Conservation (phyloP, 2,113 vertebrate genomes). For the Callipepla californica region DNA sequence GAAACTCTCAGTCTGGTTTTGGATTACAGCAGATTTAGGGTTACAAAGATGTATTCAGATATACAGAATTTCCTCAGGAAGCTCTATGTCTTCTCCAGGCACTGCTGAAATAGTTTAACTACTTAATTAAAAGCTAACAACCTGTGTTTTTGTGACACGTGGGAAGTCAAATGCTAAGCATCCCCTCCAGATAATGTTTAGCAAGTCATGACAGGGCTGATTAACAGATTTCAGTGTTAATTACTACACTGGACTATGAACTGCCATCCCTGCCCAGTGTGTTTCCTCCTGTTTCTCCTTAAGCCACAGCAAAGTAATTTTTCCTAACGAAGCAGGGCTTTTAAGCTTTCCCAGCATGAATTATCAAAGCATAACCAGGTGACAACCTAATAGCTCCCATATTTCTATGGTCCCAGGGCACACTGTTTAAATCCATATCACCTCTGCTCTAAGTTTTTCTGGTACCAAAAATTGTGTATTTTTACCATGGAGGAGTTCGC, state of each 20-base stretch:
- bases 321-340: background rate
- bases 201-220: background rate
- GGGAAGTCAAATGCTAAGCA: background rate
- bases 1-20: background rate
- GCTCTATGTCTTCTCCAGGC: background rate
- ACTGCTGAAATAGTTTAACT: background rate
- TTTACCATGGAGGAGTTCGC: background rate
- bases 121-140: background rate
- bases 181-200: background rate
- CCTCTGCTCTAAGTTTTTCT: background rate
- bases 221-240: background rate
- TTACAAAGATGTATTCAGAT: background rate
- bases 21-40: background rate
- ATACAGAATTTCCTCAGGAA: background rate
- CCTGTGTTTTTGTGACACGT: background rate
- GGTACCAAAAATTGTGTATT: background rate
- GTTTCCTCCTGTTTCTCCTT: background rate
- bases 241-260: background rate
- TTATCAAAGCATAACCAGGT: background rate
- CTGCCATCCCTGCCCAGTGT: background rate
- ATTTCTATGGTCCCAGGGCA: background rate
- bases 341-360: background rate
- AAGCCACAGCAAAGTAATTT: background rate
- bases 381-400: background rate
- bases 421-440: background rate